Evolutionary conservation across 92 coral and sea anemone species (phyloP).

Genomic region (Hydrozoanthus gracilis): DNA sequence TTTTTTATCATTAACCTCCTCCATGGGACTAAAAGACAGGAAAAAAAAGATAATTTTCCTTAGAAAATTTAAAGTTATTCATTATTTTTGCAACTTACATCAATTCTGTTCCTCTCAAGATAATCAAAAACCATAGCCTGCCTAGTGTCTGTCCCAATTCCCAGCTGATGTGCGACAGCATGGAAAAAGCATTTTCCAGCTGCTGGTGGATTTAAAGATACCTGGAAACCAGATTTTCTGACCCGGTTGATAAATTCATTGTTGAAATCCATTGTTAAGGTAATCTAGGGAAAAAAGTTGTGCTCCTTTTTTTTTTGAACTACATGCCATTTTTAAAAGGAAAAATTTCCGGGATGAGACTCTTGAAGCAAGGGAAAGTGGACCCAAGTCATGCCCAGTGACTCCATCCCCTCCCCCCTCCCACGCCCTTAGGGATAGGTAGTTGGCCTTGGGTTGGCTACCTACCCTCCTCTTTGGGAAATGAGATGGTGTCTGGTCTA

Average conservation of each 20-base stretch:
- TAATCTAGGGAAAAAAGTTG: neutral
- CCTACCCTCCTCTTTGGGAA: neutral
- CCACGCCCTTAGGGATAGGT: neutral
- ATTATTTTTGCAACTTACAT: slow-evolving; percentile 6
- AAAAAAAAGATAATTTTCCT: neutral
- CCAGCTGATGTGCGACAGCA: slow-evolving; percentile 2
- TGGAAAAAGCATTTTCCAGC: slow-evolving; percentile 16
- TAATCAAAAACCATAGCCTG: neutral
- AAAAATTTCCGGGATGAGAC: neutral
- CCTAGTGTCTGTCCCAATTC: neutral
- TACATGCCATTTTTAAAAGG: neutral
- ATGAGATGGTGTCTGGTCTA: neutral
- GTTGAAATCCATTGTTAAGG: neutral
- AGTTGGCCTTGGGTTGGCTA: neutral
- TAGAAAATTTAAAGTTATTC: neutral
- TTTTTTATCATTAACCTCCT: neutral
- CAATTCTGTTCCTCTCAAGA: neutral
- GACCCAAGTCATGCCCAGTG: neutral
- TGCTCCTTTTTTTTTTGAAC: no score
- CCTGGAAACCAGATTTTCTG: neutral
- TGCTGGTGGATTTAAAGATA: slow-evolving; percentile 2
- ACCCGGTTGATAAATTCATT: neutral
- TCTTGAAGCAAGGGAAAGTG: neutral
- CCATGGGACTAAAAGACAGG: neutral
- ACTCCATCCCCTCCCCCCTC: neutral